Evolutionary conservation across 2,797 vertebrate species (phyloP).

Genomic region (Pelobates cultripes): DNA sequence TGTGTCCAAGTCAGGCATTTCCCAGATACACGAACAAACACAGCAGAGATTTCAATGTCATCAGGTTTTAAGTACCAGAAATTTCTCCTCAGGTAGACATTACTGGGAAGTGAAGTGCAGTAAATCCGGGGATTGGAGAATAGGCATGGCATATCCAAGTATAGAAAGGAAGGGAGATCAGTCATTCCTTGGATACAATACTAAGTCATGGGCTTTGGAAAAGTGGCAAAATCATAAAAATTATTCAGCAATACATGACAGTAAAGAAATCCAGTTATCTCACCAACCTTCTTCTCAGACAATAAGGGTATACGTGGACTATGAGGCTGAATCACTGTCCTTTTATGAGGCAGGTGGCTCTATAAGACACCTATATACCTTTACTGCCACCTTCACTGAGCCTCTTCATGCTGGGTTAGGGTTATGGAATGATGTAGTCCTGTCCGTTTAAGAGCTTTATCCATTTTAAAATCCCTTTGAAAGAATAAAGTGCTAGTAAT

Average conservation of each 20-base stretch:
- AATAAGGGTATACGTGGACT: slow-evolving; percentile 4
- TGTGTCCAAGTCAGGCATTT: not conserved
- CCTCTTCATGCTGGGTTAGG: slow-evolving; percentile 13
- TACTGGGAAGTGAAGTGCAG: not conserved
- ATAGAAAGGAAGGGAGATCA: not conserved
- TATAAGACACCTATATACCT: slow-evolving; percentile 7
- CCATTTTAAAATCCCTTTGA: no score
- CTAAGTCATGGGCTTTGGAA: slow-evolving; percentile 18
- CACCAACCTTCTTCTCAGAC: not conserved
- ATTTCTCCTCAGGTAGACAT: not conserved
- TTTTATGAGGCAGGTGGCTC: not conserved
- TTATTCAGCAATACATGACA: not conserved
- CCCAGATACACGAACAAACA: no score
- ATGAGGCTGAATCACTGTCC: not conserved
- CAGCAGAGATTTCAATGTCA: not conserved
- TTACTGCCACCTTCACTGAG: slow-evolving; percentile 27
- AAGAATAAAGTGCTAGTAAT: no score
- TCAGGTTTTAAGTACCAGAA: slow-evolving; percentile 4
- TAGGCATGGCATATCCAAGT: not conserved
- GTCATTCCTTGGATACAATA: not conserved
- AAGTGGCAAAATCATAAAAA: not conserved
- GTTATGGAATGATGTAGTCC: no score
- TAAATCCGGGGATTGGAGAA: not conserved
- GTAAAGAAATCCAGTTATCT: no score
- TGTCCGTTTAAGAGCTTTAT: no score